Base-by-base conservation (phyloP, 2,888 invertebrate species). In the Macrosiphum euphorbiae region DNA sequence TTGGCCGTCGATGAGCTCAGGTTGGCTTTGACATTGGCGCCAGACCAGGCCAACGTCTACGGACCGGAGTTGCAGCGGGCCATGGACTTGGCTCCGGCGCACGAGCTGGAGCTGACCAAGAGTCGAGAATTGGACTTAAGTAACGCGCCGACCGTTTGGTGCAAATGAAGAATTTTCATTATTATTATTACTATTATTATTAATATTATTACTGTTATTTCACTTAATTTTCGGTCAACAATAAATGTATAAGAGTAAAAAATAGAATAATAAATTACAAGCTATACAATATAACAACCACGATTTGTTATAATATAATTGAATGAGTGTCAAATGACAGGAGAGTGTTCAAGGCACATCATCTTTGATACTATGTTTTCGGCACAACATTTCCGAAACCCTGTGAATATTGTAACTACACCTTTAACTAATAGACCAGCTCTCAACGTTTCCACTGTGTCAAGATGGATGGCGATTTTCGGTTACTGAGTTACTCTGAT, bases 1-100 rank as follows among this genome's bases (percentile, higher is more conserved):
- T 35, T 93, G 85, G 93, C 93, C 58, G 86, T 93, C 10, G 93
- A 55, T 61, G 93, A 93, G 50, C 90, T 93, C 26, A 88, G 61
- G 7, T 26, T 28, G 61, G 93, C 93, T 26, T 35, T 93, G 89
- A 93, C 3, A 13, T 55, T 93, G 61, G 90, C 84, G 16, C 93
- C 93, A 20, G 55, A n/a, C 20, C 93, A 88, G 35, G 84, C 89
- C 41, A 20, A 93, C 5, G 11, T 47, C 26, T 93, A 90, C 85
- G 93, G 90, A 35, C 93, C 93, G 13, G 93, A 93, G 35, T 47
- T 93, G 24, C 55, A 41, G 16, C 58, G 85, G 0, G 90, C 93
- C 50, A 55, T 86, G 16, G 50, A 86, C 41, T 28, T 93, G 47
- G 93, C 93, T 41, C 35, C 93, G 1, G 85, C 1, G 11, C 93